These are phyloP conservation scores for Gandaritis pyraliata DNA, from an alignment of 2,888 invertebrate species.

Conservation along the genomic window DNA sequence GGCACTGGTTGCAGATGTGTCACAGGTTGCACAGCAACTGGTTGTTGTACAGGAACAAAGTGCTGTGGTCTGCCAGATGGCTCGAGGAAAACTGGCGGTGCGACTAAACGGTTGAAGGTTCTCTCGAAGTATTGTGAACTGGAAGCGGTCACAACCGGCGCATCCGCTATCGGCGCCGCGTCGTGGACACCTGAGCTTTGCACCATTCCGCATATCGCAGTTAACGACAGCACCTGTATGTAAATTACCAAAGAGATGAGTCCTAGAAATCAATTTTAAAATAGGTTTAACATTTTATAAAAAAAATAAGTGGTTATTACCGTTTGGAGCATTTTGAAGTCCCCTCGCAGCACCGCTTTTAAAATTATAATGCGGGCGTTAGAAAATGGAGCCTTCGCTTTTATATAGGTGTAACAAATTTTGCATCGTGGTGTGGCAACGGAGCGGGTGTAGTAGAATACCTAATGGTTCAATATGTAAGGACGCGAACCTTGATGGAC, in stretches of 20 bases:
- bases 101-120: conserved; percentile 83
- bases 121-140: conserved; percentile 88
- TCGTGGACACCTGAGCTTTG: conserved; percentile 63
- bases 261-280: too few relatives aligned
- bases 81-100: conserved; percentile 47
- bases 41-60: conserved; percentile 26
- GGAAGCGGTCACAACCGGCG: conserved; percentile 86
- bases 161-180: conserved; percentile 48
- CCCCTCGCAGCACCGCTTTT: conserved; percentile 64
- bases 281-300: neutral
- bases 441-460: conserved; percentile 75
- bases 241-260: conserved; percentile 38
- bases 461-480: conserved; percentile 80
- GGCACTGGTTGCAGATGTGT: conserved; percentile 35
- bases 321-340: conserved; percentile 66
- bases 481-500: conserved; percentile 80
- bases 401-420: conserved; percentile 84
- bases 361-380: conserved; percentile 76
- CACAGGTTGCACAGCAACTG: conserved; percentile 21
- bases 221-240: conserved; percentile 66
- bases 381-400: conserved; percentile 76
- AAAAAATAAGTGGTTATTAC: conserved; percentile 52
- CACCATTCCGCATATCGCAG: conserved; percentile 56
- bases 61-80: conserved; percentile 33
- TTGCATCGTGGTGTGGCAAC: conserved; percentile 81